These are phyloP conservation scores for Eristalis arbustorum DNA, from an alignment of 2,888 invertebrate genomes.

Conservation along the genomic window DNA sequence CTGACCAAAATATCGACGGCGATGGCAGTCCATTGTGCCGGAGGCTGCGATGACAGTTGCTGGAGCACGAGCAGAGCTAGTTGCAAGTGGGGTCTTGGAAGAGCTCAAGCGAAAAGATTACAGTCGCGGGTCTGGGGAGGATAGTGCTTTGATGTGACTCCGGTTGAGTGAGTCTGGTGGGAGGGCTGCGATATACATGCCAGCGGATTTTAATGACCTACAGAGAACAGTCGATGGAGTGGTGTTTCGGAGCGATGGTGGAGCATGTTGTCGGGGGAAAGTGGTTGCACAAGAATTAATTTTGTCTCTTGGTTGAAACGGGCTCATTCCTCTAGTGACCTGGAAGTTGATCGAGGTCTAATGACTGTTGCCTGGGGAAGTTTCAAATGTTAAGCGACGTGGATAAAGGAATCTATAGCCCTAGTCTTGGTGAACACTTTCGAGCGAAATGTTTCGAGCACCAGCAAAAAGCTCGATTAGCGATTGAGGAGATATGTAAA, in stretches of 20 bases:
- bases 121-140: slow-evolving; percentile 10
- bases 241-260: slow-evolving; percentile 8
- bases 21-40: no score
- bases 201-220: slow-evolving; percentile 28
- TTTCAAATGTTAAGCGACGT: no score
- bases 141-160: slow-evolving; percentile 47
- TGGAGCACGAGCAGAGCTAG: slow-evolving; percentile 26
- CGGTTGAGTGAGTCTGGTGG: slow-evolving; percentile 20
- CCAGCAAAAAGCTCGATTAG: no score
- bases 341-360: no score
- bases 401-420: no score
- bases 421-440: no score
- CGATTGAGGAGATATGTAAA: no score
- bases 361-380: no score
- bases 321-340: not conserved
- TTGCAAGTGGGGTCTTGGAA: slow-evolving; percentile 48
- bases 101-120: slow-evolving; percentile 57
- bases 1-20: slow-evolving; percentile 37
- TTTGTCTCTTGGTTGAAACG: not conserved
- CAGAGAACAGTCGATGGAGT: slow-evolving; percentile 15
- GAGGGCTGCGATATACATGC: not conserved
- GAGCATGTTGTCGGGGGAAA: slow-evolving; percentile 10
- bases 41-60: not conserved
- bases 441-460: no score
- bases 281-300: not conserved